Percentiles rank a stretch among this genome's conserved stretches.
phyloP scores from a whole-genome alignment of 2,888 invertebrate species.

The Tetragonisca angustula region DNA sequence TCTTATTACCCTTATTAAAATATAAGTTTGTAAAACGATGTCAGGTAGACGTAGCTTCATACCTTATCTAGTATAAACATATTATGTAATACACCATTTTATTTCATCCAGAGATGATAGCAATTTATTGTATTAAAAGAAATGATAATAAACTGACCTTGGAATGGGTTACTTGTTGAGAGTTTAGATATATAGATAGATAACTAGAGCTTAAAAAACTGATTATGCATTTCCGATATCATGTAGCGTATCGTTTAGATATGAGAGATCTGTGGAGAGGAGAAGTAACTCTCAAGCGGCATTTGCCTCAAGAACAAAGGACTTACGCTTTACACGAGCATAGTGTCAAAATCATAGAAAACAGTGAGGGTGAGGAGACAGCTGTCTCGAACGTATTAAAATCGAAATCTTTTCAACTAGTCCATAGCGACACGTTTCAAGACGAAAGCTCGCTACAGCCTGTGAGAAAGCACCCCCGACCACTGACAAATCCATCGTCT shows the following conservation, averaged over 20 bases:
- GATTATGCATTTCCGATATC: not conserved
- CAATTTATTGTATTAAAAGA: not conserved
- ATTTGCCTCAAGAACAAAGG: slow-evolving; percentile 29
- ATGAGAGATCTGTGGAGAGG: slow-evolving; percentile 45
- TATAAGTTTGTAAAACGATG: not conserved
- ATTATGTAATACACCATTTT: not conserved
- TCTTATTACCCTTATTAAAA: not conserved
- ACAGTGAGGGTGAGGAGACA: not conserved
- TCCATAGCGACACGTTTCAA: not conserved
- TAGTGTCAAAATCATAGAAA: not conserved
- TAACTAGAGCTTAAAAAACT: not conserved
- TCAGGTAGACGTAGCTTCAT: not conserved
- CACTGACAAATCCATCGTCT: not conserved
- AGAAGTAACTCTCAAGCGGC: slow-evolving; percentile 28
- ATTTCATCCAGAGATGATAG: not conserved
- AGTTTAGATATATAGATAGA: not conserved
- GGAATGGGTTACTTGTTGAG: too few relatives aligned
- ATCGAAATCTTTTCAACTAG: slow-evolving; percentile 1
- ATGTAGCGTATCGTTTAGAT: slow-evolving; percentile 50
- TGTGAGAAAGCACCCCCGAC: not conserved
- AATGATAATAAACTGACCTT: not conserved
- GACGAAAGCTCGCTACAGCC: slow-evolving; percentile 18
- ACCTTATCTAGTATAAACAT: slow-evolving; percentile 1
- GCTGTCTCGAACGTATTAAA: slow-evolving; percentile 14
- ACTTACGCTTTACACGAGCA: slow-evolving; percentile 20